Evolutionary conservation across 1,140 invertebrate species (phyloP), one percentile per base, ranked within the genome.

Genomic region (Melitaea cinxia): DNA sequence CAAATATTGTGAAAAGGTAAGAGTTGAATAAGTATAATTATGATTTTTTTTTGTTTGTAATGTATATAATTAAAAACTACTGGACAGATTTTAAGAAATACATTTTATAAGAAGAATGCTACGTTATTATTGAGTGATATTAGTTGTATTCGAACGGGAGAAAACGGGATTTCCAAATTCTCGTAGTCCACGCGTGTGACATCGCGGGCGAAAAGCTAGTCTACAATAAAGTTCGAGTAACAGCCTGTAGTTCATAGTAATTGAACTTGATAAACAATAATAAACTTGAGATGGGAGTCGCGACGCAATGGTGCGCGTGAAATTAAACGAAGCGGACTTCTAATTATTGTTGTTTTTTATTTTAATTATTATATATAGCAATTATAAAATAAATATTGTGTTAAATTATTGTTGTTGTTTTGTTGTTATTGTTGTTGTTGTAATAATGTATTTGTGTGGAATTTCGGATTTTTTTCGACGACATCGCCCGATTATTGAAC

Each of bases 391-490:
- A n/a, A n/a, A n/a, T n/a, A n/a, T n/a, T n/a, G n/a, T n/a, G n/a
- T n/a, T n/a, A n/a, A n/a, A n/a, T n/a, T n/a, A n/a, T n/a, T n/a
- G n/a, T n/a, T n/a, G n/a, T n/a, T n/a, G n/a, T n/a, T n/a, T n/a
- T n/a, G 12, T 56, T 9, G 45, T 17, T 30, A 39, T n/a, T 42
- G 63, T 62, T 17, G 70, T 47, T 24, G 55, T 64, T 50, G 53
- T n/a, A 45, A 70, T 28, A 53, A 85, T 86, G 83, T 88, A 85
- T 73, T 66, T 84, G 68, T 85, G 81, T 59, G 78, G 81, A 7
- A 75, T 86, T 33, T 78, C 80, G 26, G 73, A 82, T 21, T 88
- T 88, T 61, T 88, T 84, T 71, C 59, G 68, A 19, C 70, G 83
- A 14, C 68, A 72, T 2, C 50, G 81, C 15, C 72, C 78, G 1